phyloP scores from a whole-genome alignment of 2,888 invertebrate species.

The Sialis lutaria region DNA sequence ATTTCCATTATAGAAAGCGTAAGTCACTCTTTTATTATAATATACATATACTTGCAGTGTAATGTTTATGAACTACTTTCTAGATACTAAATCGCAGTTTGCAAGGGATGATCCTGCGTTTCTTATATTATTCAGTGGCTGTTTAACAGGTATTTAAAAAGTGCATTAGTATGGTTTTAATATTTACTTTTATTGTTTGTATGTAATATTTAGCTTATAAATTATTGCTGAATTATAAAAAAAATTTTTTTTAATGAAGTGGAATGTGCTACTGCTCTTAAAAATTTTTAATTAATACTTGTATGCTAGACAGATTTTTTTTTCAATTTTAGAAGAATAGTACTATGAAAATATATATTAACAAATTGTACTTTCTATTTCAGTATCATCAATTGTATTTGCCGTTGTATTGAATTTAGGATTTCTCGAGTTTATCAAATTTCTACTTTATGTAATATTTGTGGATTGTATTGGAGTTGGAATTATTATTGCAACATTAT shows the following conservation, averaged over 20 bases:
- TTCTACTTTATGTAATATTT: slow-evolving; percentile 81
- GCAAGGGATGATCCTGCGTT: slow-evolving; percentile 98
- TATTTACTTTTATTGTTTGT: no score
- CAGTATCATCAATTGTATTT: slow-evolving; percentile 83
- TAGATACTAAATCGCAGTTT: slow-evolving; percentile 96
- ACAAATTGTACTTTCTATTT: slow-evolving; percentile 19
- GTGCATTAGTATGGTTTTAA: no score
- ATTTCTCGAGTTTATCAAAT: slow-evolving; percentile 53
- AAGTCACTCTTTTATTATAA: slow-evolving; percentile 24
- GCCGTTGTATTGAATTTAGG: slow-evolving; percentile 58
- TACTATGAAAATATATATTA: no score
- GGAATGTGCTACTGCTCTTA: no score
- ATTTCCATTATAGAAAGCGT: slow-evolving; percentile 97
- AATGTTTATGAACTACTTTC: slow-evolving; percentile 17
- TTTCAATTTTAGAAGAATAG: background rate
- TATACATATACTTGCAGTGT: slow-evolving; percentile 1
- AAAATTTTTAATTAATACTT: slow-evolving; percentile 5
- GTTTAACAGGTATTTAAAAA: slow-evolving; percentile 53
- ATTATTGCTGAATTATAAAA: no score
- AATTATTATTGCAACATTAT: slow-evolving; percentile 65
- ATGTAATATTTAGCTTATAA: no score
- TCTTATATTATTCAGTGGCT: slow-evolving; percentile 73
- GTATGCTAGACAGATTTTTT: background rate
- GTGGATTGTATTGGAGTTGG: slow-evolving; percentile 89
- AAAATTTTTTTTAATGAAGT: no score